A percentile compares a stretch with the other conserved stretches of the same genome.
Evolutionary conservation across 2,113 vertebrate genomes (phyloP).

Genomic region (Aythya baeri): DNA sequence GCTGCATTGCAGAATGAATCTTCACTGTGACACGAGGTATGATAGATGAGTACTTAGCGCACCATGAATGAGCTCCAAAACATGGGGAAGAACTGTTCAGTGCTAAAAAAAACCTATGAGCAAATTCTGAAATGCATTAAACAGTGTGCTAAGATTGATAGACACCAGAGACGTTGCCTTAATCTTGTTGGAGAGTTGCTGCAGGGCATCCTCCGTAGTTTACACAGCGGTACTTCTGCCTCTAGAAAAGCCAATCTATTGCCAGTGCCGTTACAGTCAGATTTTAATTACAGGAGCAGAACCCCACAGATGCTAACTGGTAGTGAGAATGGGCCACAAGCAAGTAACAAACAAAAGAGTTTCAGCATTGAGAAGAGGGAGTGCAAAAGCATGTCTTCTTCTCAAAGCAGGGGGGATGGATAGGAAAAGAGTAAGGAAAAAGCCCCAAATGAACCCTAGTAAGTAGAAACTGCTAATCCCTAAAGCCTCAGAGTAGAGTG

Average conservation of each 20-base stretch:
- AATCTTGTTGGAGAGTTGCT: slow-evolving; percentile 58
- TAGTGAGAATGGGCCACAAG: neutral
- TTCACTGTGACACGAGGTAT: slow-evolving; percentile 7
- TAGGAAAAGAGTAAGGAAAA: slow-evolving; percentile 20
- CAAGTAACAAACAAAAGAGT: neutral
- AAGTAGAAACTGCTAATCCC: slow-evolving; percentile 69
- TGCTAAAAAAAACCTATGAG: slow-evolving; percentile 17
- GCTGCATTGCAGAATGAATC: slow-evolving; percentile 31
- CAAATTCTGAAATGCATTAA: slow-evolving; percentile 61
- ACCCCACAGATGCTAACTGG: neutral
- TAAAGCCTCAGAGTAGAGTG: slow-evolving; percentile 69
- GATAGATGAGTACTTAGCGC: slow-evolving; percentile 47
- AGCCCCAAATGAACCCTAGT: slow-evolving; percentile 30
- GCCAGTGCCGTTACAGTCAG: neutral
- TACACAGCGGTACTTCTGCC: slow-evolving; percentile 7
- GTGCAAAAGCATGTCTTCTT: slow-evolving; percentile 17
- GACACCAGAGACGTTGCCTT: slow-evolving; percentile 60
- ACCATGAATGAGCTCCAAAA: slow-evolving; percentile 48
- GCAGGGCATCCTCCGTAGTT: slow-evolving; percentile 38
- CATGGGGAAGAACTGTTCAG: slow-evolving; percentile 27
- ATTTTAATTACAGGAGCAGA: slow-evolving; percentile 43
- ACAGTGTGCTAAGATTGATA: slow-evolving; percentile 35
- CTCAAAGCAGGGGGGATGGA: neutral
- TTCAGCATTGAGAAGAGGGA: slow-evolving; percentile 29
- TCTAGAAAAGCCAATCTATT: slow-evolving; percentile 22